These are phyloP conservation scores for Cynaeus angustus DNA, from an alignment of 2,888 invertebrate genomes.

Conservation along the genomic window DNA sequence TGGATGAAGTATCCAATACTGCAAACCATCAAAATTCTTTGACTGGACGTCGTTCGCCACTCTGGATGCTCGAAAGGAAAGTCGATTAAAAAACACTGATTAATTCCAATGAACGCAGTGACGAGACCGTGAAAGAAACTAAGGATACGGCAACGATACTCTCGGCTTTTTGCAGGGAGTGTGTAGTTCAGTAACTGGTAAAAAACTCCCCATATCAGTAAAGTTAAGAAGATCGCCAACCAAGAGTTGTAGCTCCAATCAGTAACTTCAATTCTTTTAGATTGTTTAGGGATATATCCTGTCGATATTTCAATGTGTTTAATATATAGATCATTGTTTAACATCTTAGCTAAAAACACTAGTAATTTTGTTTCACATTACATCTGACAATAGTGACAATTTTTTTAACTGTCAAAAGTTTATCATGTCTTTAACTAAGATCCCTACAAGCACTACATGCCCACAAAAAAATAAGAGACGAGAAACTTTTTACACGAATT, in stretches of 20 bases:
- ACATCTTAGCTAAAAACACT: not conserved
- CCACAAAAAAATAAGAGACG: conserved; percentile 12
- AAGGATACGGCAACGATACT: conserved; percentile 63
- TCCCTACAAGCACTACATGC: conserved; percentile 7
- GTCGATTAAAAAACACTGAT: conserved; percentile 66
- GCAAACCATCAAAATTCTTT: conserved; percentile 72
- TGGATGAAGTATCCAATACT: conserved; percentile 79
- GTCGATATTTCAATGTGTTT: not conserved
- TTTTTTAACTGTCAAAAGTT: conserved; percentile 25
- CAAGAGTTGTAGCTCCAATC: conserved; percentile 35
- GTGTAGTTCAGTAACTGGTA: conserved; percentile 54
- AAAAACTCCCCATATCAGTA: conserved; percentile 58
- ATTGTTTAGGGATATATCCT: not conserved
- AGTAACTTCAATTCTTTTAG: conserved; percentile 10
- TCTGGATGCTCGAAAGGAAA: conserved; percentile 63
- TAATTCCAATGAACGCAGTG: conserved; percentile 62
- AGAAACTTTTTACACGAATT: not conserved
- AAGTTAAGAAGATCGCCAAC: conserved; percentile 53
- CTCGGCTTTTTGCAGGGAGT: conserved; percentile 57
- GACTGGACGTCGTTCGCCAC: conserved; percentile 61
- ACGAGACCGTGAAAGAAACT: conserved; percentile 64
- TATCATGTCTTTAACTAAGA: conserved; percentile 13
- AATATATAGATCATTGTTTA: not conserved
- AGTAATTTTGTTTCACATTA: not conserved
- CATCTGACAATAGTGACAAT: conserved; percentile 9